These are phyloP conservation scores for Paramuricea clavata DNA, from an alignment of 92 coral and sea anemone genomes.

Conservation along the genomic window DNA sequence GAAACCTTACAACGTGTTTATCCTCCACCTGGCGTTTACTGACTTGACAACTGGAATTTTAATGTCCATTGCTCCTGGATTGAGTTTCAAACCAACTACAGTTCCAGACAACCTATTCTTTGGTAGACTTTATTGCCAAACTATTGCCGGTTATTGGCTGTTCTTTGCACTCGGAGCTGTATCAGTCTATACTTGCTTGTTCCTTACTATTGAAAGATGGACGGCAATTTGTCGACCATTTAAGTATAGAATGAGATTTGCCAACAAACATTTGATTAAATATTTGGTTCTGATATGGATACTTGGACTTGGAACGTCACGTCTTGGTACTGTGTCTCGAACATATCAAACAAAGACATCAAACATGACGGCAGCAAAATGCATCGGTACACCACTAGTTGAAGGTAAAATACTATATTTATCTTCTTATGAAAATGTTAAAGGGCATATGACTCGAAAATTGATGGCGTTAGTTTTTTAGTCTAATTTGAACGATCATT, in stretches of 20 bases:
- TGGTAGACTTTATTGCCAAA: slow-evolving; percentile 34
- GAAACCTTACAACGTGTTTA: slow-evolving; percentile 74
- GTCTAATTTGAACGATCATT: too few relatives aligned
- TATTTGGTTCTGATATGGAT: slow-evolving; percentile 59
- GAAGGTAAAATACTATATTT: too few relatives aligned
- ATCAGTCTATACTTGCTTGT: slow-evolving; percentile 36
- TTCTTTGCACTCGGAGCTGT: slow-evolving; percentile 38
- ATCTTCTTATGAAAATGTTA: too few relatives aligned
- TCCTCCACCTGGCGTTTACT: slow-evolving; percentile 74
- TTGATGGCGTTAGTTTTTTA: too few relatives aligned
- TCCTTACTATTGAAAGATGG: slow-evolving; percentile 77
- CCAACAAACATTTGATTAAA: slow-evolving; percentile 50
- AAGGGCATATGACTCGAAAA: too few relatives aligned
- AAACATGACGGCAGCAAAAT: neutral
- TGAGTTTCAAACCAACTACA: neutral
- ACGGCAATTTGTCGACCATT: slow-evolving; percentile 75
- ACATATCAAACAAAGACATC: neutral
- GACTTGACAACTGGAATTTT: slow-evolving; percentile 78
- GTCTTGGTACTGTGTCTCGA: neutral
- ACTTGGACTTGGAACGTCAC: slow-evolving; percentile 45
- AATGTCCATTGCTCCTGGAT: slow-evolving; percentile 18
- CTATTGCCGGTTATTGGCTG: neutral
- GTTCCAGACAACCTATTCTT: slow-evolving; percentile 9
- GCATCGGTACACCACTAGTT: neutral
- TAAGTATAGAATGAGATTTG: slow-evolving; percentile 69